Conservation (phyloP, 2,888 invertebrate genomes). For the Phengaris alcon region DNA sequence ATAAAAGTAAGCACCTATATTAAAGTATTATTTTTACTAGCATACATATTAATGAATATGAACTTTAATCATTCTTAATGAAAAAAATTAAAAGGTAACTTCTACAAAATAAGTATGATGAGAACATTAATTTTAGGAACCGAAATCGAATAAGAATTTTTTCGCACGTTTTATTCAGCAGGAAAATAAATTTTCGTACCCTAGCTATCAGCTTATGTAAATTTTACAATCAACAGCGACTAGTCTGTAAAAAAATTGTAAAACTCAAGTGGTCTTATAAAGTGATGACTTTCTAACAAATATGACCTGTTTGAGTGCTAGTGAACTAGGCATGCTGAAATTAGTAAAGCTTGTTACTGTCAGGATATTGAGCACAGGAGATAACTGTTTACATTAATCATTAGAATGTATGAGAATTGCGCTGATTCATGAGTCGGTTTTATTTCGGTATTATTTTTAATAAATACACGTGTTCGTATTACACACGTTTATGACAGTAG, state of each 20-base stretch:
- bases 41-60: no score
- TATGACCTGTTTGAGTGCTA: conserved; percentile 42
- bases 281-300: conserved; percentile 6
- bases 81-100: no score
- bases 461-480: neutral
- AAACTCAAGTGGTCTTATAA: neutral
- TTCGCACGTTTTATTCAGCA: no score
- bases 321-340: conserved; percentile 45
- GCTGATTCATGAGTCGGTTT: conserved; percentile 38
- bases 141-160: no score
- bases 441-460: conserved; percentile 7
- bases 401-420: conserved; percentile 32
- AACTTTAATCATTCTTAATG: no score
- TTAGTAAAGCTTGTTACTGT: conserved; percentile 48
- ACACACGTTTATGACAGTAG: neutral
- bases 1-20: no score
- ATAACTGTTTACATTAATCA: conserved; percentile 51
- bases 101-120: no score
- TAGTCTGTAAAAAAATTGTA: neutral
- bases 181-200: no score
- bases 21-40: no score
- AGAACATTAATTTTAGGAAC: no score
- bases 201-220: no score
- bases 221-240: no score
- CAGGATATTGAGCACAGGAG: conserved; percentile 48